Conservation (phyloP, 2,888 invertebrate species). For the Cepaea hortensis region DNA sequence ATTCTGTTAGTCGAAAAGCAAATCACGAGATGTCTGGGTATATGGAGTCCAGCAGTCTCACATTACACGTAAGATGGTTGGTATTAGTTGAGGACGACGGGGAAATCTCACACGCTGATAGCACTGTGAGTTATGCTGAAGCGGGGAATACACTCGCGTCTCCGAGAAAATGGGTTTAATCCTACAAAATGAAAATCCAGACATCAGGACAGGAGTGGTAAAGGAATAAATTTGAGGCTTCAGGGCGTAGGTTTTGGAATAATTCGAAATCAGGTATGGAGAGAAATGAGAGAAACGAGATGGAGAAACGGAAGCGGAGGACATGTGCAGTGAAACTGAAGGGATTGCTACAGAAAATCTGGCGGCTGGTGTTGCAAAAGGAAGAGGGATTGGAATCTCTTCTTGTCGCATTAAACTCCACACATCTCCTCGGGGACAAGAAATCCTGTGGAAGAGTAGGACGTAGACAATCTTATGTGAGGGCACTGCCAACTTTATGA, state of each 20-base stretch:
- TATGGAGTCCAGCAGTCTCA: neutral
- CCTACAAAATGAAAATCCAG: neutral
- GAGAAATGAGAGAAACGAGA: neutral
- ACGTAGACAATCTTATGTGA: constrained; percentile 17
- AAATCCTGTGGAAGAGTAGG: constrained; percentile 17
- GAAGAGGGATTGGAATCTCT: constrained; percentile 1
- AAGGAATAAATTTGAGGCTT: neutral
- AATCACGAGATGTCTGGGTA: neutral
- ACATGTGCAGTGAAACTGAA: neutral
- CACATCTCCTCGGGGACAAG: neutral
- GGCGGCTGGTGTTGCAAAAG: neutral
- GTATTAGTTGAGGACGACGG: neutral
- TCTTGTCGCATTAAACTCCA: constrained; percentile 24
- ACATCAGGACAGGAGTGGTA: neutral
- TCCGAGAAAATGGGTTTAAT: neutral
- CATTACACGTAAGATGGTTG: neutral
- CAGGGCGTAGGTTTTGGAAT: neutral
- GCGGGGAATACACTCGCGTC: neutral
- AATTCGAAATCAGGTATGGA: neutral
- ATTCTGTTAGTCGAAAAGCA: neutral
- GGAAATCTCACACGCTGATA: neutral
- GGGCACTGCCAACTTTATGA: constrained; percentile 28
- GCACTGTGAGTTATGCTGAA: neutral
- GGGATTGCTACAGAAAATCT: neutral
- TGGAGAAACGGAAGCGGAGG: neutral